Conservation (phyloP, 2,113 vertebrate species). For the Hiodon tergisus region DNA sequence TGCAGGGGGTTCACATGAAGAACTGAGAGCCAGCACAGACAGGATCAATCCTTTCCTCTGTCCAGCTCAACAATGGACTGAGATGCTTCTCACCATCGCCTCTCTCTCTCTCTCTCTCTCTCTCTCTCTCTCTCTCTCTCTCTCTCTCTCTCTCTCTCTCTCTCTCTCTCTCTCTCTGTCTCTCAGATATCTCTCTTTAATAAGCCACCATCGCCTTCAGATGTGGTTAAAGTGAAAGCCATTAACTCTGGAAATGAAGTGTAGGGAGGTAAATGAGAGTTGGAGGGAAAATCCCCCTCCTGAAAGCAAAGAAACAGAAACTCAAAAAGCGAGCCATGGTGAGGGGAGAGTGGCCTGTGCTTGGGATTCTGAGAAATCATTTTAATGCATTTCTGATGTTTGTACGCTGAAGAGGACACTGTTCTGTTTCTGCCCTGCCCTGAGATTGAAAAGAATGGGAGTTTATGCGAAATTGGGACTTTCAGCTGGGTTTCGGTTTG, state of each 20-base stretch:
- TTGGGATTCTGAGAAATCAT: constrained; percentile 9
- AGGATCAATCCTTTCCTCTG: too few species aligned
- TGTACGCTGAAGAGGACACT: background rate
- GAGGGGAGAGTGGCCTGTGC: background rate
- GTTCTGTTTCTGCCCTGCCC: too few species aligned
- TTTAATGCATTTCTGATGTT: constrained; percentile 8
- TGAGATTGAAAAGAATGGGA: background rate
- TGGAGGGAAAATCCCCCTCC: background rate
- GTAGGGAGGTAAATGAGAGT: constrained; percentile 12
- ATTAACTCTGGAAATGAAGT: background rate
- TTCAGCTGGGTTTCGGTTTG: background rate
- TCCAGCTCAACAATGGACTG: too few species aligned
- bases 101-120: too few species aligned
- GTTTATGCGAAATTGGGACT: background rate
- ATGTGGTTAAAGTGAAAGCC: constrained; percentile 13
- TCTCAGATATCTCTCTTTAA: constrained; percentile 6
- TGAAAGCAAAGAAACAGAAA: constrained; percentile 17
- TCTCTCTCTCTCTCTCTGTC: background rate
- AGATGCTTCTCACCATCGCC: too few species aligned
- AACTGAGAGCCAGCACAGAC: too few species aligned
- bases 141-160: too few species aligned
- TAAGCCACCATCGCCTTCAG: constrained; percentile 4
- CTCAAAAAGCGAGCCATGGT: background rate
- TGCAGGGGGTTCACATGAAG: too few species aligned
- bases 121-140: too few species aligned